Evolutionary conservation across 2,888 invertebrate genomes (phyloP).

Genomic region (Gymnosoma rotundatum): DNA sequence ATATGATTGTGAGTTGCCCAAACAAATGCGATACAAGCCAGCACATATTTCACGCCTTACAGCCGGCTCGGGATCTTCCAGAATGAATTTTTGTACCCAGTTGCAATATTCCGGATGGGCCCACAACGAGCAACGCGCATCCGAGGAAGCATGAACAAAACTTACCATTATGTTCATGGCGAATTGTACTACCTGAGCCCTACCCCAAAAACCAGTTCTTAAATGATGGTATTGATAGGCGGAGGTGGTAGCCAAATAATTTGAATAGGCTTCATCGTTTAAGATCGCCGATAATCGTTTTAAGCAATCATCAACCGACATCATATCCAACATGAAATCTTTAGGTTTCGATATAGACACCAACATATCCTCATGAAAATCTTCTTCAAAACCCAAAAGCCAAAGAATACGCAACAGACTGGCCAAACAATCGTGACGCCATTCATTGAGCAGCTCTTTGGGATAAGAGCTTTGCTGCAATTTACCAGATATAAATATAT

Average conservation of each 20-base stretch:
- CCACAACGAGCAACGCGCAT: conserved; percentile 89
- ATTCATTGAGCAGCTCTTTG: conserved; percentile 85
- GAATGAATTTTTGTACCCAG: conserved; percentile 92
- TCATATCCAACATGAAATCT: conserved; percentile 87
- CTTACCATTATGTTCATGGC: conserved; percentile 95
- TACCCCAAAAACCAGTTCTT: conserved; percentile 95
- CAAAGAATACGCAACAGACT: conserved; percentile 92
- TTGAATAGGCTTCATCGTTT: conserved; percentile 89
- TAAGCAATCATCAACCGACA: conserved; percentile 92
- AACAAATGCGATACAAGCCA: conserved; percentile 93
- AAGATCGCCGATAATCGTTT: conserved; percentile 93
- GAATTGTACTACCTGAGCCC: conserved; percentile 95
- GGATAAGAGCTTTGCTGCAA: conserved; percentile 90
- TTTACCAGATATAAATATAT: conserved; percentile 94
- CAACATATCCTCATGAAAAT: conserved; percentile 82
- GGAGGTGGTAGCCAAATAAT: conserved; percentile 78
- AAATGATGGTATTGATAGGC: conserved; percentile 88
- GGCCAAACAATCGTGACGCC: conserved; percentile 97
- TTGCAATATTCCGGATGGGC: conserved; percentile 88
- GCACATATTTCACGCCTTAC: conserved; percentile 96
- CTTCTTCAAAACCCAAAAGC: conserved; percentile 88
- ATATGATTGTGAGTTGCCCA: conserved; percentile 85
- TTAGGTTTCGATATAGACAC: conserved; percentile 87
- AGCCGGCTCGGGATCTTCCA: conserved; percentile 96
- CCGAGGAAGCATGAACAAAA: conserved; percentile 94